Evolutionary conservation across 2,797 vertebrate species (phyloP).

Genomic region (Molossus molossus): DNA sequence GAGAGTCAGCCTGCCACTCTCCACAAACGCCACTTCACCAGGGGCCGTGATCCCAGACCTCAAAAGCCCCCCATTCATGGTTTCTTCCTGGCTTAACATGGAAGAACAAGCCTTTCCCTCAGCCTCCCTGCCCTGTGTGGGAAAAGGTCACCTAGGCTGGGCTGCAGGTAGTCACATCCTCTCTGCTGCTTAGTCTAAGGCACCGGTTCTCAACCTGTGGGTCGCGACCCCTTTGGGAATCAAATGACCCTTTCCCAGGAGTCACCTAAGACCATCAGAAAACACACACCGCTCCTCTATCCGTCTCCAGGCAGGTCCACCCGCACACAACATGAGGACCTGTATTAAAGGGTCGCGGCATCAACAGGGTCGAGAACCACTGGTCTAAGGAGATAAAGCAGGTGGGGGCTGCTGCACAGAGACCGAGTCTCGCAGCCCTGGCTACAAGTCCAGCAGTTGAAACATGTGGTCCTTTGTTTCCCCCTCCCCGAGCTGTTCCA

Average conservation of each 20-base stretch:
- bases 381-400: not conserved
- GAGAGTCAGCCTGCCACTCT: not conserved
- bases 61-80: rapidly evolving
- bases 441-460: not conserved
- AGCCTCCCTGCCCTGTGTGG: not conserved
- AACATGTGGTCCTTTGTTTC: rapidly evolving
- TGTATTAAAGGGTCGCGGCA: too few relatives aligned
- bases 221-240: too few relatives aligned
- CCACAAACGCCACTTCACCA: not conserved
- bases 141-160: not conserved
- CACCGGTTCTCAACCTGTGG: too few relatives aligned
- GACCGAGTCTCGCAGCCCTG: rapidly evolving
- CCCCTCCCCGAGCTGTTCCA: not conserved
- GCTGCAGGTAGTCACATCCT: not conserved
- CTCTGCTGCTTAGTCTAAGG: not conserved
- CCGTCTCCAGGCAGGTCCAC: too few relatives aligned
- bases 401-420: not conserved
- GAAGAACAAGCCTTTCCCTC: not conserved
- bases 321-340: too few relatives aligned
- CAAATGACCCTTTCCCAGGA: too few relatives aligned
- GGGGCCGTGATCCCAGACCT: not conserved
- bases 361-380: too few relatives aligned
- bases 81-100: not conserved
- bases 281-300: too few relatives aligned
- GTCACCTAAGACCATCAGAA: too few relatives aligned